Evolutionary conservation across 2,797 vertebrate species (phyloP).

Genomic region (Falco peregrinus): DNA sequence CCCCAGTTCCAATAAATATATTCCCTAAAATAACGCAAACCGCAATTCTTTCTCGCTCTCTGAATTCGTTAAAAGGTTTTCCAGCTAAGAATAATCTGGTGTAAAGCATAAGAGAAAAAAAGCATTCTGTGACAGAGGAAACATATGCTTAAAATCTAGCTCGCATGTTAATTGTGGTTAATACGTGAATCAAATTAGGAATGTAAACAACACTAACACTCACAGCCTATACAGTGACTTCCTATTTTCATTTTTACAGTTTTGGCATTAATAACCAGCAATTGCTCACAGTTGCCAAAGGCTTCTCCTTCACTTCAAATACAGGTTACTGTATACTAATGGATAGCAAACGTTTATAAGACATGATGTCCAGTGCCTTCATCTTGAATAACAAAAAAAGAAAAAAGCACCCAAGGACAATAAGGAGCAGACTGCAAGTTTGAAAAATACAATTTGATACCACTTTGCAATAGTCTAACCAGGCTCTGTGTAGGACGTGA

Average conservation of each 20-base stretch:
- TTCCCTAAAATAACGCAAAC: not conserved
- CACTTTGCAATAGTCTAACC: not conserved
- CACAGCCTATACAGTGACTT: not conserved
- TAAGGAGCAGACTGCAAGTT: not conserved
- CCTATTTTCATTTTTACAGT: constrained; percentile 38
- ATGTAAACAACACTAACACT: constrained; percentile 36
- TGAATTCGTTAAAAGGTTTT: not conserved
- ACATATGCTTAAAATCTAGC: constrained; percentile 28
- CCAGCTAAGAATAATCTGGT: not conserved
- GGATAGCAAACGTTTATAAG: not conserved
- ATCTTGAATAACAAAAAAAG: not conserved
- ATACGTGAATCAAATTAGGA: constrained; percentile 39
- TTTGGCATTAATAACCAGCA: constrained; percentile 49
- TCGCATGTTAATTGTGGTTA: constrained; percentile 57
- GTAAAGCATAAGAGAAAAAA: not conserved
- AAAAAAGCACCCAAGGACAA: not conserved
- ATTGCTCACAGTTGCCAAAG: constrained; percentile 28
- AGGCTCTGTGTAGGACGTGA: accelerated
- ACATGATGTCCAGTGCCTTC: not conserved
- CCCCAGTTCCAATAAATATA: not conserved
- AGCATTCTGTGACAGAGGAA: not conserved
- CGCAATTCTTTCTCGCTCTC: not conserved
- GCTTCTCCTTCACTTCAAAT: constrained; percentile 13
- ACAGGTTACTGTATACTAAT: not conserved
- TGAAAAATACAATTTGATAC: not conserved